Percentiles rank a stretch among this genome's conserved stretches.
These are phyloP conservation scores for Uropsilus gracilis DNA, from an alignment of 2,113 vertebrate genomes.

Conservation along the genomic window DNA sequence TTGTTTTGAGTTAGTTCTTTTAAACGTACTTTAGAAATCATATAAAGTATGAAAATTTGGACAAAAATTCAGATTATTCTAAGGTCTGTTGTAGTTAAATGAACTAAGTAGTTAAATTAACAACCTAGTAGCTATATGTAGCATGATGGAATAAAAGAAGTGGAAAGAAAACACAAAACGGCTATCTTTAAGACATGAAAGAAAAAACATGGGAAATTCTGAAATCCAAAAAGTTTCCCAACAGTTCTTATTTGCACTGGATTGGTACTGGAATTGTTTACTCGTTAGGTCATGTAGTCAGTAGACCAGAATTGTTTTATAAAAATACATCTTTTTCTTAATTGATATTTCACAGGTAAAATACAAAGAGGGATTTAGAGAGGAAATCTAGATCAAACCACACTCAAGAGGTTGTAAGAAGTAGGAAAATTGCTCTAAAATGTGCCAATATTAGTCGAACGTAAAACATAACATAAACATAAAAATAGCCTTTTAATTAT, in stretches of 20 bases:
- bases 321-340: slow-evolving; percentile 35
- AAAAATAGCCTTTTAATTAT: not conserved
- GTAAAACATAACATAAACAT: not conserved
- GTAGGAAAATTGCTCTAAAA: not conserved
- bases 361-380: not conserved
- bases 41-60: not conserved
- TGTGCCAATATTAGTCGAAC: not conserved
- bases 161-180: not conserved
- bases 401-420: not conserved
- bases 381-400: not conserved
- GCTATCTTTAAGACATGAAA: not conserved
- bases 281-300: not conserved
- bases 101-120: not conserved
- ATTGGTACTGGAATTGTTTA: not conserved
- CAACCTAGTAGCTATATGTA: not conserved
- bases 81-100: not conserved
- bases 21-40: slow-evolving; percentile 21
- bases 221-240: not conserved
- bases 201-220: not conserved
- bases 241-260: not conserved
- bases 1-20: not conserved
- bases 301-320: slow-evolving; percentile 1
- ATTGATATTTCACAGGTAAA: not conserved
- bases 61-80: not conserved
- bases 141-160: not conserved